Evolutionary conservation across 1,140 invertebrate genomes (phyloP).

Genomic region (Drosophila sp.): DNA sequence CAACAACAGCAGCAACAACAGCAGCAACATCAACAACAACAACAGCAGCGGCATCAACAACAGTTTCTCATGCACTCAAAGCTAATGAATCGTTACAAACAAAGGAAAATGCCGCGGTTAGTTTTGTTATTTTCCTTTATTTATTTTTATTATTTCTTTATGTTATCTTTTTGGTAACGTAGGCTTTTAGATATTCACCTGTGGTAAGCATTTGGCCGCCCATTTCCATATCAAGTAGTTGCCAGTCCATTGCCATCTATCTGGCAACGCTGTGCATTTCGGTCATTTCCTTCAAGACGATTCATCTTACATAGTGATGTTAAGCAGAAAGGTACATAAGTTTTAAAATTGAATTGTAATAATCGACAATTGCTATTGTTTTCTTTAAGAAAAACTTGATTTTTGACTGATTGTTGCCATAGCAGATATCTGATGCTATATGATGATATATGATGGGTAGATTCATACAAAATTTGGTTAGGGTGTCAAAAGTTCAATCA

Average conservation of each 20-base stretch:
- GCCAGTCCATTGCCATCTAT: slow-evolving; percentile 31
- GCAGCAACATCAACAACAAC: slow-evolving; percentile 14
- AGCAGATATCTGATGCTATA: no score
- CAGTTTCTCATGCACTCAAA: slow-evolving; percentile 44
- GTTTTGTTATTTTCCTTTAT: not conserved
- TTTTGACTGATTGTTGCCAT: no score
- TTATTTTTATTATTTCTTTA: not conserved
- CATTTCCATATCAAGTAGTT: slow-evolving; percentile 47
- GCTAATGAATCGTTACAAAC: slow-evolving; percentile 50
- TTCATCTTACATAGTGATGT: no score
- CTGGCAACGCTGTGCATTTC: not conserved
- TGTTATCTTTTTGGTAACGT: slow-evolving; percentile 5
- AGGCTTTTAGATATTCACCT: slow-evolving; percentile 41
- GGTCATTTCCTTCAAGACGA: no score
- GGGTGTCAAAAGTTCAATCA: no score
- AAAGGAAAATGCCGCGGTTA: slow-evolving; percentile 46
- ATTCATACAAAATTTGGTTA: no score
- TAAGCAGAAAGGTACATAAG: no score
- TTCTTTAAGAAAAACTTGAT: no score
- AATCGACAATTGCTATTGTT: no score
- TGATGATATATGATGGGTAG: no score
- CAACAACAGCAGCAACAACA: slow-evolving; percentile 1
- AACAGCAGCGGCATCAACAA: slow-evolving; percentile 4
- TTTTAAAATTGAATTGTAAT: no score
- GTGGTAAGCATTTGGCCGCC: slow-evolving; percentile 45